phyloP scores from a whole-genome alignment of 23 tunicate species.

The Ascidia mentula region DNA sequence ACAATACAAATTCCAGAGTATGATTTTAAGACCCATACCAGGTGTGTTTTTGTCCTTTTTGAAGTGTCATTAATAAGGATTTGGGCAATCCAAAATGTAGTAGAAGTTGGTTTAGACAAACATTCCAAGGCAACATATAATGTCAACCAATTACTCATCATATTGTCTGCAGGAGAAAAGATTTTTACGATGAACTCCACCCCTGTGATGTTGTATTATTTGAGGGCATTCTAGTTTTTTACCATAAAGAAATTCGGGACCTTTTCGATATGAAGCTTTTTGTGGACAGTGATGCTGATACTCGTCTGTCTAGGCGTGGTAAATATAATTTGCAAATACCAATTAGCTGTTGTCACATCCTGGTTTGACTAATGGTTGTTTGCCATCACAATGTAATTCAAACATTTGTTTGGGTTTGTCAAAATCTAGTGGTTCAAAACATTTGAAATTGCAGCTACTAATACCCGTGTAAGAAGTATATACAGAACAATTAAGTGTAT shows the following conservation, averaged over 20 bases:
- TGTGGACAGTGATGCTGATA: constrained; percentile 98
- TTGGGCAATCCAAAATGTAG: no score
- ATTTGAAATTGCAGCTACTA: no score
- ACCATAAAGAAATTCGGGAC: constrained; percentile 93
- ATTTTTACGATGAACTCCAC: constrained; percentile 41
- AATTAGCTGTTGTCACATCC: no score
- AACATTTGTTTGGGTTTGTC: no score
- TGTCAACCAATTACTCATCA: neutral
- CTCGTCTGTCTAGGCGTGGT: constrained; percentile 90
- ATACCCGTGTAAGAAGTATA: no score
- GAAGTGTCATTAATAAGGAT: no score
- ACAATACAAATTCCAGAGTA: constrained; percentile 73
- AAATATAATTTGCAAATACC: neutral
- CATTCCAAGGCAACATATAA: neutral
- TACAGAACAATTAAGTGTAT: no score
- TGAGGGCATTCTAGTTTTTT: constrained; percentile 95
- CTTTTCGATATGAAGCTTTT: constrained; percentile 98
- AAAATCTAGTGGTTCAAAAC: no score
- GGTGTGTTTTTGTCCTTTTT: constrained; percentile 41
- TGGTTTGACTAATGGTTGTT: no score
- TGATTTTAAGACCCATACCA: constrained; percentile 84
- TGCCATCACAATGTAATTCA: no score
- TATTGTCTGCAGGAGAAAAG: constrained; percentile 33
- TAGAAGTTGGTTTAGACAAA: no score
- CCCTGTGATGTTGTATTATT: constrained; percentile 89